A percentile compares a stretch with the other conserved stretches of the same genome.
phyloP scores from a whole-genome alignment of 2,113 vertebrate species.

The Amphiprion percula region DNA sequence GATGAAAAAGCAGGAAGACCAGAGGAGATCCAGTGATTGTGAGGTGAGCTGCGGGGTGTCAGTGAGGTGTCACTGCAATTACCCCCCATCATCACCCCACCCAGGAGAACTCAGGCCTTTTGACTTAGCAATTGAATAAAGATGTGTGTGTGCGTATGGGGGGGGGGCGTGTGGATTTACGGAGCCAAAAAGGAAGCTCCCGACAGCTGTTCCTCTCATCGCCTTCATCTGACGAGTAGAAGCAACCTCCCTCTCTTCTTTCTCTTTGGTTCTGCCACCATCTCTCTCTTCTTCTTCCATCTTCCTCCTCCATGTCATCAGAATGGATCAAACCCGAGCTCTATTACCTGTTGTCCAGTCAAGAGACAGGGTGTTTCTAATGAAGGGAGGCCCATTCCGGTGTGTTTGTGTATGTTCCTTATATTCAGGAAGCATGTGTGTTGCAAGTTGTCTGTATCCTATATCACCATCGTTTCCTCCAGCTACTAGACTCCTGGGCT shows the following conservation, averaged over 20 bases:
- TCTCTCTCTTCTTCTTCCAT: constrained; percentile 25
- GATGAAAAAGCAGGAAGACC: constrained; percentile 3
- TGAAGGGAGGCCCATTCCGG: neutral
- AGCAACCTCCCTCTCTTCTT: constrained; percentile 21
- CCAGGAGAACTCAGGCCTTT: constrained; percentile 35
- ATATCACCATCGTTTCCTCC: constrained; percentile 34
- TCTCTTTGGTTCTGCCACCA: constrained; percentile 24
- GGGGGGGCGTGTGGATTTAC: constrained; percentile 17
- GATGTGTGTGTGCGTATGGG: constrained; percentile 40
- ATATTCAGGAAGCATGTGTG: constrained; percentile 29
- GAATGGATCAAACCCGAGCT: constrained; percentile 26
- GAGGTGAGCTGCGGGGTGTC: constrained; percentile 16
- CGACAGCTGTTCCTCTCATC: constrained; percentile 80
- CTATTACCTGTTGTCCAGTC: constrained; percentile 43
- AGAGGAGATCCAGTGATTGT: constrained; percentile 8
- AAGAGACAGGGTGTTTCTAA: constrained; percentile 31
- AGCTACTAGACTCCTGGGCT: constrained; percentile 36
- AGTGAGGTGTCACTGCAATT: constrained; percentile 32
- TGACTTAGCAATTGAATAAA: constrained; percentile 39
- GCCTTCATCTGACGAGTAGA: constrained; percentile 42
- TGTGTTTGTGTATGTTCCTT: neutral
- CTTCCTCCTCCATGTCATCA: constrained; percentile 49
- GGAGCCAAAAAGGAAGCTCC: constrained; percentile 70
- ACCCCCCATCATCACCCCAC: constrained; percentile 34
- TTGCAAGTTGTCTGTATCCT: constrained; percentile 26